Conservation (phyloP, 2,888 invertebrate species). For the Theristus sp. region DNA sequence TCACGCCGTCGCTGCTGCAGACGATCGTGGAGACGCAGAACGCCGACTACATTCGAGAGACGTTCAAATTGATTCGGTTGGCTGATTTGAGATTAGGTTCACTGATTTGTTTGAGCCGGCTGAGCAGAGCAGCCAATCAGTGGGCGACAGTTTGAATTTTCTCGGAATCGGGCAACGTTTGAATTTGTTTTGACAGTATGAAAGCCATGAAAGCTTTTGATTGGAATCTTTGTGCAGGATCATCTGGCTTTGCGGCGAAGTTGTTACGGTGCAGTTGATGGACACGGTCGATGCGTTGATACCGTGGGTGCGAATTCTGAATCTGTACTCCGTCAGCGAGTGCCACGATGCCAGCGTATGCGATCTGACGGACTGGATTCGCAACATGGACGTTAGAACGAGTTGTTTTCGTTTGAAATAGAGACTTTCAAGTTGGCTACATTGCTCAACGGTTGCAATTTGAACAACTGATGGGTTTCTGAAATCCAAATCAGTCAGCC, state of each 20-base stretch:
- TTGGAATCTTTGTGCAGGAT: too few relatives aligned
- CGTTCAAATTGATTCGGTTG: conserved; percentile 8
- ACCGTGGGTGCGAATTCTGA: conserved; percentile 28
- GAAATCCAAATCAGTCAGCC: too few relatives aligned
- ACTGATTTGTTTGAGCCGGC: too few relatives aligned
- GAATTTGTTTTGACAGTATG: too few relatives aligned
- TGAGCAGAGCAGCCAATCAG: too few relatives aligned
- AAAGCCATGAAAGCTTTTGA: too few relatives aligned
- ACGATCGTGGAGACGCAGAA: conserved; percentile 27
- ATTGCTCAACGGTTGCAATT: too few relatives aligned
- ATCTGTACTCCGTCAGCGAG: conserved; percentile 34
- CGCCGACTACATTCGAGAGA: conserved; percentile 4
- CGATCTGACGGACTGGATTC: conserved; percentile 25
- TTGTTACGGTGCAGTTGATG: conserved; percentile 30
- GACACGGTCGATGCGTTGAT: conserved; percentile 25
- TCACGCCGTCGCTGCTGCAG: conserved; percentile 33
- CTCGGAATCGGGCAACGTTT: too few relatives aligned
- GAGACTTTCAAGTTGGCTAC: too few relatives aligned
- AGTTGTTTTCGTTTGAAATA: too few relatives aligned
- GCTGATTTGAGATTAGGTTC: conserved; percentile 5
- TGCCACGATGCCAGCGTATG: conserved; percentile 31
- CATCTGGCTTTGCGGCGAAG: conserved; percentile 33
- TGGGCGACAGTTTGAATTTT: too few relatives aligned
- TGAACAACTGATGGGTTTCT: too few relatives aligned
- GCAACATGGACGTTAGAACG: conserved; percentile 6